Conservation (phyloP, 2,113 vertebrate genomes). For the Ondatra zibethicus region DNA sequence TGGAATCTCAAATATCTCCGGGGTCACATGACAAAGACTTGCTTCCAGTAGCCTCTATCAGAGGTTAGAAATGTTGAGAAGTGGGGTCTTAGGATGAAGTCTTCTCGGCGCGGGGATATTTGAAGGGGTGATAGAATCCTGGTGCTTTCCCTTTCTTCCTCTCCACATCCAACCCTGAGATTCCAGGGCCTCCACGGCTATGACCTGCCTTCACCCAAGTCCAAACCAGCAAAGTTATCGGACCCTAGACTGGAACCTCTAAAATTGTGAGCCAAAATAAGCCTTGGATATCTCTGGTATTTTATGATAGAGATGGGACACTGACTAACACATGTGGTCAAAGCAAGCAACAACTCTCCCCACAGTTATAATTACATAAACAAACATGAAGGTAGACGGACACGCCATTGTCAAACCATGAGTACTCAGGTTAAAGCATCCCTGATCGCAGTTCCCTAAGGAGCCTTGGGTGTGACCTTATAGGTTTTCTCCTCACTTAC, state of each 20-base stretch:
- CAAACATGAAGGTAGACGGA: background rate
- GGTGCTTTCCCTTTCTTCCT: background rate
- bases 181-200: background rate
- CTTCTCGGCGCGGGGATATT: background rate
- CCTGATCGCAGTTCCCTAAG: background rate
- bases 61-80: background rate
- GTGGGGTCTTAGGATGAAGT: accelerated
- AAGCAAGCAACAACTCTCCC: background rate
- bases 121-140: background rate
- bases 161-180: background rate
- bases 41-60: background rate
- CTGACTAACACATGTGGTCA: background rate
- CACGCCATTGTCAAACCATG: background rate
- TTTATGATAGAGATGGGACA: background rate
- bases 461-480: background rate
- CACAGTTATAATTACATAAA: background rate
- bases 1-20: background rate
- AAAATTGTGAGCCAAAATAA: background rate
- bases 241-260: background rate
- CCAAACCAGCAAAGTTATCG: background rate
- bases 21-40: background rate
- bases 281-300: background rate
- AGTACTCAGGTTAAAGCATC: background rate
- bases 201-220: background rate
- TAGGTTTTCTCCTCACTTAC: background rate